phyloP scores from a whole-genome alignment of 2,888 invertebrate genomes.

The Drosophila dives region DNA sequence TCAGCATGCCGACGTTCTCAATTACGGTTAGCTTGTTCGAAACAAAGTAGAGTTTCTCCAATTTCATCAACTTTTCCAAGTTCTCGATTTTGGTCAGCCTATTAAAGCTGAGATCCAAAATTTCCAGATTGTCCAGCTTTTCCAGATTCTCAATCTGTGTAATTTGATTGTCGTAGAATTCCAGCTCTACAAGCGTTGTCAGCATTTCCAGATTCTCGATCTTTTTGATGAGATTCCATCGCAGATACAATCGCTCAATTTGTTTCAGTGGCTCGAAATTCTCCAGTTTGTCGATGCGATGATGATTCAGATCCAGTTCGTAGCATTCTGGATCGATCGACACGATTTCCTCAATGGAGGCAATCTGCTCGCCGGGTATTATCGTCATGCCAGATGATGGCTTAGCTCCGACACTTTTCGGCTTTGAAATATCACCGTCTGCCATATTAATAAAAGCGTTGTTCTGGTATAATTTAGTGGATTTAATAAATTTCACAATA shows the following conservation, averaged over 20 bases:
- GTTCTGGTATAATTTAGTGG: constrained; percentile 7
- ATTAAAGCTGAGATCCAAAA: constrained; percentile 98
- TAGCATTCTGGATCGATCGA: constrained; percentile 83
- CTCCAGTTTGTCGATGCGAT: constrained; percentile 92
- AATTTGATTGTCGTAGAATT: constrained; percentile 99
- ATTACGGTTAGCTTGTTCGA: constrained; percentile 95
- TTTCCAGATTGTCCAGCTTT: constrained; percentile 92
- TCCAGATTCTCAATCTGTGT: constrained; percentile 96
- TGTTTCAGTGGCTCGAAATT: constrained; percentile 91
- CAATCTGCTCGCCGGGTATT: constrained; percentile 66
- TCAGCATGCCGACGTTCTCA: constrained; percentile 93
- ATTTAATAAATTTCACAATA: constrained; percentile 12
- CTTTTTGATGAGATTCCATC: constrained; percentile 98
- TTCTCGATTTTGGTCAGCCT: constrained; percentile 94
- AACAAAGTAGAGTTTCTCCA: constrained; percentile 94
- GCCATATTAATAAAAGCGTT: constrained; percentile 57
- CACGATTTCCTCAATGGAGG: constrained; percentile 82
- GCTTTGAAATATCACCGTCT: constrained; percentile 58
- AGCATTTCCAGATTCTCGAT: constrained; percentile 94
- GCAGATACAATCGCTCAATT: constrained; percentile 92
- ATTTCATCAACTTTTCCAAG: constrained; percentile 89
- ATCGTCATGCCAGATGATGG: constrained; percentile 58
- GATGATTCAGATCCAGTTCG: constrained; percentile 94
- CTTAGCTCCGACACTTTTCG: constrained; percentile 30
- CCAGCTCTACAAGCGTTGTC: constrained; percentile 92